Conservation (phyloP, 92 coral and sea anemone species). For the Heteractis magnifica region DNA sequence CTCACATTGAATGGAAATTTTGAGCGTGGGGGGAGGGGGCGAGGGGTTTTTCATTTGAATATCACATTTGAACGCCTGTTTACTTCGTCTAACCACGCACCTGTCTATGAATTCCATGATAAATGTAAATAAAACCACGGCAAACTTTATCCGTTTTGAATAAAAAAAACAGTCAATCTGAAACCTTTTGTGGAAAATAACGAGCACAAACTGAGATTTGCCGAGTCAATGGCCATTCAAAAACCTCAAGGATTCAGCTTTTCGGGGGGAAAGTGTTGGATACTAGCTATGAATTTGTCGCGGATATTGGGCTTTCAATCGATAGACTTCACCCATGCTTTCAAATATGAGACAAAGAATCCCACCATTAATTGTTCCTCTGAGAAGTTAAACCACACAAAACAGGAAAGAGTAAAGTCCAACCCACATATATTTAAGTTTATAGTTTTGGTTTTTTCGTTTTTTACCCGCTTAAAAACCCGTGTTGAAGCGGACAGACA, state of each 20-base stretch:
- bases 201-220: background rate
- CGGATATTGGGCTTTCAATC: background rate
- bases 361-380: slow-evolving; percentile 1
- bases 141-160: background rate
- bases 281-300: background rate
- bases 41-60: background rate
- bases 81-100: slow-evolving; percentile 9
- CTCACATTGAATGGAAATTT: background rate
- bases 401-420: background rate
- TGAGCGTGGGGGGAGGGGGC: slow-evolving; percentile 1
- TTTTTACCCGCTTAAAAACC: slow-evolving; percentile 20
- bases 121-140: background rate
- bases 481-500: background rate
- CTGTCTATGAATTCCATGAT: background rate
- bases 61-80: slow-evolving; percentile 13
- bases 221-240: background rate
- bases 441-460: background rate
- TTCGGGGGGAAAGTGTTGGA: background rate
- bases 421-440: slow-evolving; percentile 15
- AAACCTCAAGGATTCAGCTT: background rate
- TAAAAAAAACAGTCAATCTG: background rate
- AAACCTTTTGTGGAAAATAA: background rate
- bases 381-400: slow-evolving; percentile 10
- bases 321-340: slow-evolving; percentile 1
- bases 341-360: background rate